Evolutionary conservation across 2,113 vertebrate genomes (phyloP).

Genomic region (Ptychochromis oligacanthus): DNA sequence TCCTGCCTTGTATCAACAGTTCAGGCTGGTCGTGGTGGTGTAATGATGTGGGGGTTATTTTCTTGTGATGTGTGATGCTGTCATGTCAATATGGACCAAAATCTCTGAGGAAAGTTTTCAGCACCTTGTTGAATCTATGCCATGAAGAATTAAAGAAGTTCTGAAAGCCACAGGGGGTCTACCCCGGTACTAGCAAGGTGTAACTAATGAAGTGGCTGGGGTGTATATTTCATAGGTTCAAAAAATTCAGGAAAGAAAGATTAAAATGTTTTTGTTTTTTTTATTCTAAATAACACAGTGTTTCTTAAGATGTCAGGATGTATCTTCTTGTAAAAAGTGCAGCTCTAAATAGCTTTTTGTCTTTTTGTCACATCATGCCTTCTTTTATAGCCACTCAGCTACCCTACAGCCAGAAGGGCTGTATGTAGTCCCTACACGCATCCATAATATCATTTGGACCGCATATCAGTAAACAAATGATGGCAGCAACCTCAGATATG

Average conservation of each 20-base stretch:
- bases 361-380: not conserved
- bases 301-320: not conserved
- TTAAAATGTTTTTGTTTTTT: not conserved
- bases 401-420: not conserved
- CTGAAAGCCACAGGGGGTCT: not conserved
- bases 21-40: not conserved
- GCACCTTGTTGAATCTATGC: not conserved
- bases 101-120: not conserved
- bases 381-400: not conserved
- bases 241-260: not conserved
- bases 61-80: not conserved
- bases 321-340: not conserved
- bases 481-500: conserved; percentile 40
- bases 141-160: not conserved
- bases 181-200: not conserved
- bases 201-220: not conserved
- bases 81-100: not conserved
- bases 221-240: not conserved
- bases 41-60: not conserved
- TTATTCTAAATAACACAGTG: not conserved
- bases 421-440: not conserved
- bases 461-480: conserved; percentile 39
- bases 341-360: not conserved
- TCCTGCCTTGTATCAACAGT: not conserved
- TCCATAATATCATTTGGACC: conserved; percentile 15